Base-by-base conservation (phyloP, 1,140 invertebrate species). In the Drosophila fuyamai region DNA sequence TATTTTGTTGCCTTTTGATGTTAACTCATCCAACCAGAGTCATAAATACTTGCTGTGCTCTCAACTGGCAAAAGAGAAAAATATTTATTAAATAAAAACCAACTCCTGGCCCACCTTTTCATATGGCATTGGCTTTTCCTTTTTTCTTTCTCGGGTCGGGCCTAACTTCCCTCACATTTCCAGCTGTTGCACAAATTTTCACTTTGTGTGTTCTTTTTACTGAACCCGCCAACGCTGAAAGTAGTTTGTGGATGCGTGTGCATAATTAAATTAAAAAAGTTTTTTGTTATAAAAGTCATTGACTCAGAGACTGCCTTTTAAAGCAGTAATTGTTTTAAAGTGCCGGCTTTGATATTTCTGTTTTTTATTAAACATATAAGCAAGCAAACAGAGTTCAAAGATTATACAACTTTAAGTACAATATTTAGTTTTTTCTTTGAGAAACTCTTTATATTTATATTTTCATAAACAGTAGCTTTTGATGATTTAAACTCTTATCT, bases 21-120 rank as follows among this genome's bases (percentile, higher is more conserved):
- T 82, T 78, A 67, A 66, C 75, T 78, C 73, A 78, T 66, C 82
- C 81, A 81, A 56, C 75, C 55, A 68, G 63, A 41, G 82, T 86
- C 83, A 86, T 86, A 86, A 86, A 88, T 86, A 86, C 82, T 86
- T 86, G 71, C 75, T 88, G 82, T 86, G 82, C 82, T 88, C 85
- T 86, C 82, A 86, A 86, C 79, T 88, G 82, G 82, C 83, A 86
- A 85, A 54, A 78, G 43, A 47, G 55, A 74, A 57, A 66, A 59
- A 81, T 74, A 84, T 76, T 76, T 76, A 86, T 81, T 85, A 82
- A 72, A 86, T 86, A 71, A 88, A 86, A 51, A 72, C 48, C 78
- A 67, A 58, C 82, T 81, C 65, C 82, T 71, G 79, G 63, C 43
- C 61, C 74, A 88, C 83, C 83, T 86, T 85, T 84, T 80, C 50